phyloP scores from a whole-genome alignment of 2,113 vertebrate genomes.

The Rhynchopsitta pachyrhyncha region DNA sequence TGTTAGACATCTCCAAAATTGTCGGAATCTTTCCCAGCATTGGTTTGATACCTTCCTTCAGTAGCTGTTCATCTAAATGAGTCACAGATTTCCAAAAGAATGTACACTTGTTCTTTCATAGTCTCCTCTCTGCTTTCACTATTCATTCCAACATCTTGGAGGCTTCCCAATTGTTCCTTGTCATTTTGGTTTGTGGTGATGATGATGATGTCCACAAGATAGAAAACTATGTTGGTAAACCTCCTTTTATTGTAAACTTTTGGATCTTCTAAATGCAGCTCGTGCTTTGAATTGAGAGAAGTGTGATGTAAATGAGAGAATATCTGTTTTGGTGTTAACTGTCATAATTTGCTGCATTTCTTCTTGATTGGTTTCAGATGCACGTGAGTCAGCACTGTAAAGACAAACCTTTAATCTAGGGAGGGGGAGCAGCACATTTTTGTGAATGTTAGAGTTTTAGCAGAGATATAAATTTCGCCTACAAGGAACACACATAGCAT shows the following conservation, averaged over 20 bases:
- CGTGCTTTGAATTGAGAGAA: not conserved
- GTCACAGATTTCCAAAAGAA: not conserved
- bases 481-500: not conserved
- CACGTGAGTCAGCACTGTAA: not conserved
- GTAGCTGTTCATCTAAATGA: not conserved
- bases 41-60: not conserved
- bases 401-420: not conserved
- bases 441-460: not conserved
- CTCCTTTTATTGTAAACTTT: not conserved
- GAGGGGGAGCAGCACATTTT: not conserved
- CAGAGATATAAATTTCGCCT: not conserved
- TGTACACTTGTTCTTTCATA: not conserved
- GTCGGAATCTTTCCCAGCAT: not conserved
- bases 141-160: not conserved
- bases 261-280: not conserved
- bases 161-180: not conserved
- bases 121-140: not conserved
- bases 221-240: not conserved
- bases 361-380: not conserved
- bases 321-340: not conserved
- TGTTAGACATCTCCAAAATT: not conserved
- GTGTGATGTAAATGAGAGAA: not conserved
- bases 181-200: not conserved
- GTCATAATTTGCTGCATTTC: not conserved
- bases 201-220: not conserved